phyloP scores from a whole-genome alignment of 2,888 invertebrate genomes.

The Meta bourneti region DNA sequence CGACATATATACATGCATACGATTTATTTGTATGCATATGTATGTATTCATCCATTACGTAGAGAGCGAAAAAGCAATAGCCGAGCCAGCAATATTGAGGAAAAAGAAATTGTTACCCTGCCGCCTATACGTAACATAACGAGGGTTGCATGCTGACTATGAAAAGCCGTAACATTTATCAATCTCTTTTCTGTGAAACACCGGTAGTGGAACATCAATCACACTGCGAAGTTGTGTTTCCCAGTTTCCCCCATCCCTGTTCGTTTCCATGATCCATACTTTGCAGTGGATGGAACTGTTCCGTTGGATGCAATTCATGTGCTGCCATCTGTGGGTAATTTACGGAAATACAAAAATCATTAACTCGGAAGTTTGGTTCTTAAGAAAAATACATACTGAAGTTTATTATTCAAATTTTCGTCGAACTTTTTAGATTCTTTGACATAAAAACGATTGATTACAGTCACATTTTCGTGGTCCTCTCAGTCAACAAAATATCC shows the following conservation, averaged over 20 bases:
- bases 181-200: constrained; percentile 63
- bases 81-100: constrained; percentile 30
- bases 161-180: constrained; percentile 75
- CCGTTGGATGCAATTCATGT: not conserved
- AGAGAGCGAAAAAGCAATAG: constrained; percentile 10
- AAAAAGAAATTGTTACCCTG: constrained; percentile 49
- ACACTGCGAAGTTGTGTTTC: constrained; percentile 56
- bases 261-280: constrained; percentile 12
- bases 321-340: constrained; percentile 54
- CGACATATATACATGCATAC: constrained; percentile 14
- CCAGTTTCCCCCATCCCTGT: constrained; percentile 44
- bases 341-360: not conserved
- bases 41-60: constrained; percentile 19
- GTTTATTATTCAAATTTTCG: too few relatives aligned
- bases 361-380: too few relatives aligned
- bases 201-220: constrained; percentile 75
- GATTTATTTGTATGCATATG: constrained; percentile 62
- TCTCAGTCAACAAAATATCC: too few relatives aligned
- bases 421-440: too few relatives aligned
- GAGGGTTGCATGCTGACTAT: constrained; percentile 67
- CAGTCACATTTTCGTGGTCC: too few relatives aligned
- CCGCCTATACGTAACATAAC: constrained; percentile 51
- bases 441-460: too few relatives aligned
- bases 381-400: too few relatives aligned
- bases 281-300: not conserved